Conservation (phyloP, 2,113 vertebrate genomes). For the Pogona vitticeps region DNA sequence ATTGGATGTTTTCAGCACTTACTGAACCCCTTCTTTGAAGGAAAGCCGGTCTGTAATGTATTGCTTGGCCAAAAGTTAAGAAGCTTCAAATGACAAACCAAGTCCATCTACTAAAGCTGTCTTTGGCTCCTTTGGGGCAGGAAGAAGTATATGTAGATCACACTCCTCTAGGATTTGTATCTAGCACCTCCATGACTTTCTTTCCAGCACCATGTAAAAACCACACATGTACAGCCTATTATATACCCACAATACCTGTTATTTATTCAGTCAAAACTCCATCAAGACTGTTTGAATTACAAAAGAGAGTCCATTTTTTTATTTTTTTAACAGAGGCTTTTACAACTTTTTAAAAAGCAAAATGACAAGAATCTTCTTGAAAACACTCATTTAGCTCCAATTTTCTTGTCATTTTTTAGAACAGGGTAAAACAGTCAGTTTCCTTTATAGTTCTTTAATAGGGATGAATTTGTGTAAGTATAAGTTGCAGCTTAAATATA, state of each 20-base stretch:
- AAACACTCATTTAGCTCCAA: slow-evolving; percentile 16
- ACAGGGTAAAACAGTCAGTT: background rate
- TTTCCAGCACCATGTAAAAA: background rate
- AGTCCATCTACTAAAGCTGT: background rate
- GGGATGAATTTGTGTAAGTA: background rate
- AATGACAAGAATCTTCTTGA: slow-evolving; percentile 16
- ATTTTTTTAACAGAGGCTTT: background rate
- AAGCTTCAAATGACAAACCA: too few species aligned
- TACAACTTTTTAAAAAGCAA: background rate
- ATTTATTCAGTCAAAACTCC: background rate
- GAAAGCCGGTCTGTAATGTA: too few species aligned
- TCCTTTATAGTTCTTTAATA: background rate
- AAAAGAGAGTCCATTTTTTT: background rate
- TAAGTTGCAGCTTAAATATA: slow-evolving; percentile 1
- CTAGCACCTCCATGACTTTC: background rate
- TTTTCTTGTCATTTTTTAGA: slow-evolving; percentile 19
- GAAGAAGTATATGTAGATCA: background rate
- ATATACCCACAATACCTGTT: background rate
- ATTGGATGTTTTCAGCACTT: too few species aligned
- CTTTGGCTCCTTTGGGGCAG: background rate
- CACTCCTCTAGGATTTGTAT: background rate
- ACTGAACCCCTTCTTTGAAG: too few species aligned
- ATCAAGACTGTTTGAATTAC: background rate
- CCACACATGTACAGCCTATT: background rate
- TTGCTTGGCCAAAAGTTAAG: too few species aligned